Evolutionary conservation across 2,888 invertebrate genomes (phyloP), one percentile per base, ranked within the genome.

Genomic region (Anthrax anthrax): DNA sequence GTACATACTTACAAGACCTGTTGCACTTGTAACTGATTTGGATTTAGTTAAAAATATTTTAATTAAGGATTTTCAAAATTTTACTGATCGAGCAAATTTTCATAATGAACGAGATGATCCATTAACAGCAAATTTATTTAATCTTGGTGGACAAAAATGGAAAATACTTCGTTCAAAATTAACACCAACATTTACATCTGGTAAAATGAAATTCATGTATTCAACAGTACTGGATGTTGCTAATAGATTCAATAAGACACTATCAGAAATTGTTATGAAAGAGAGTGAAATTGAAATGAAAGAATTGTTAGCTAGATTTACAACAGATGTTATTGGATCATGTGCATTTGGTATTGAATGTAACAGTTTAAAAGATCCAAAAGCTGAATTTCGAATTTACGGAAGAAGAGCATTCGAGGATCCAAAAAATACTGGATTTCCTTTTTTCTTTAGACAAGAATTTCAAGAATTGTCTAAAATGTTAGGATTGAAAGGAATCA

Each of bases 161-260:
- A 70, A 65, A 36, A 52, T 56, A 3, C 51, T 73, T 43, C 54
- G 74, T 23, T 51, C 58, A 0, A 70, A 70, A 42, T 50, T 73
- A 2, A 63, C 70, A 4, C 70, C 72, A 2, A 70, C 70, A 0
- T 74, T 74, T 47, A 69, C 72, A 1, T 66, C 70, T 0, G 70
- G 69, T 2, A 72, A 72, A 55, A 69, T 73, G 58, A 72, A 70
- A 50, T 59, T 57, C 12, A 70, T 72, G 70, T 70, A 69, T 46
- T 56, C 57, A 9, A 60, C 62, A 0, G 52, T 71, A 12, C 48
- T 57, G 0, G 51, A 54, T 1, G 67, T 69, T 32, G 59, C 62
- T 0, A 45, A 54, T 4, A 51, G 58, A 27, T 47, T 60, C 18
- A 45, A 55, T 1, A 9, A 32, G 4, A 50, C 55, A 4, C 13